These are phyloP conservation scores for Aethina tumida DNA, from an alignment of 1,140 invertebrate genomes.

Conservation along the genomic window DNA sequence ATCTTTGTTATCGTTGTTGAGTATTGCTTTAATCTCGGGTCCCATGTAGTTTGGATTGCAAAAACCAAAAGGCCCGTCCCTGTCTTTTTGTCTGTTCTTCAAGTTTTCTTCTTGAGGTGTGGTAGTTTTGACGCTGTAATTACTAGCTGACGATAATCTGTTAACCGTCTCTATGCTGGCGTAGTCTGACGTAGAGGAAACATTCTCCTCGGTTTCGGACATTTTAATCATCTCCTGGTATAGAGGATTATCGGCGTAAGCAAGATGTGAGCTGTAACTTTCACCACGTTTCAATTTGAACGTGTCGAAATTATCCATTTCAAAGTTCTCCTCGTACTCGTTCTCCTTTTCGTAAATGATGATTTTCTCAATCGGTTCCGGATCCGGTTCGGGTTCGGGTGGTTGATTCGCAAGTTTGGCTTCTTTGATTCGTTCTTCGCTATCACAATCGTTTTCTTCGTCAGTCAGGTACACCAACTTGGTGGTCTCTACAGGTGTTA, in stretches of 20 bases:
- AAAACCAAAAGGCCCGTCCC: slow-evolving; percentile 49
- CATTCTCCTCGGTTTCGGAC: slow-evolving; percentile 49
- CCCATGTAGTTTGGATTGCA: slow-evolving; percentile 67
- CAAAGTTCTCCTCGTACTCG: not conserved
- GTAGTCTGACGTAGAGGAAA: slow-evolving; percentile 65
- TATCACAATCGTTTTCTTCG: slow-evolving; percentile 40
- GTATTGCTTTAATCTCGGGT: slow-evolving; percentile 43
- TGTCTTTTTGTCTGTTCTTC: slow-evolving; percentile 24
- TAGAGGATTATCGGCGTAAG: slow-evolving; percentile 47
- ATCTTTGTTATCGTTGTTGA: slow-evolving; percentile 29
- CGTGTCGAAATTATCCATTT: slow-evolving; percentile 13
- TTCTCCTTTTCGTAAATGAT: slow-evolving; percentile 8
- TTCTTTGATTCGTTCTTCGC: slow-evolving; percentile 4
- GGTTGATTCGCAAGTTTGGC: slow-evolving; percentile 1
- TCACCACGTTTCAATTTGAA: slow-evolving; percentile 37
- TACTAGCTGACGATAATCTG: slow-evolving; percentile 44
- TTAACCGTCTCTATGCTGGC: slow-evolving; percentile 61
- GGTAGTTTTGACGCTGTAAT: slow-evolving; percentile 34
- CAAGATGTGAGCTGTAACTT: slow-evolving; percentile 49
- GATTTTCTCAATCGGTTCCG: slow-evolving; percentile 3
- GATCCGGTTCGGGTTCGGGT: not conserved
- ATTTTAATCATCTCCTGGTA: slow-evolving; percentile 50
- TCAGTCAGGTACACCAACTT: slow-evolving; percentile 60
- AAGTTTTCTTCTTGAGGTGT: slow-evolving; percentile 34
- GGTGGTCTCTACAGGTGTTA: slow-evolving; percentile 58